A percentile compares a stretch with the other conserved stretches of the same genome.
These are phyloP conservation scores for Dromaius novaehollandiae DNA, from an alignment of 2,113 vertebrate species.

Conservation along the genomic window DNA sequence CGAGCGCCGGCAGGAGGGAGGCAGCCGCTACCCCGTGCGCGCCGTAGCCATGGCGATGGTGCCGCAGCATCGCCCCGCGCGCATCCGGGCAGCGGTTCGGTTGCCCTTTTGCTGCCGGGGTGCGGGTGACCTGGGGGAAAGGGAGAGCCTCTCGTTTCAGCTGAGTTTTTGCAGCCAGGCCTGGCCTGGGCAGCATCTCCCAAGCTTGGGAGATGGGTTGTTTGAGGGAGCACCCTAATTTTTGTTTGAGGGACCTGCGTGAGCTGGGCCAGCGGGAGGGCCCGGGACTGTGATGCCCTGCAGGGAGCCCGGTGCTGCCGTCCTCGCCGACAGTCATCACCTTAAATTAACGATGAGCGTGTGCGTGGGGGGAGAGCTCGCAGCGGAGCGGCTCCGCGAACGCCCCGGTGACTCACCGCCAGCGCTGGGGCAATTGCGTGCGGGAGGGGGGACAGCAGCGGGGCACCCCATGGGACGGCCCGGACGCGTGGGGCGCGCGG, in stretches of 20 bases:
- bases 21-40: neutral
- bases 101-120: neutral
- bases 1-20: neutral
- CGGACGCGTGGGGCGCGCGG: neutral
- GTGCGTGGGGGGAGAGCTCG: neutral
- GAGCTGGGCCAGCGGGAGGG: neutral
- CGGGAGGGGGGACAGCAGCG: fast-evolving
- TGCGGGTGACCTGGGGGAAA: no score
- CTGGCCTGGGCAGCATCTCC: fast-evolving
- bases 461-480: fast-evolving
- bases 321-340: neutral
- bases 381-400: neutral
- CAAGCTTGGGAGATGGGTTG: fast-evolving
- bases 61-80: neutral
- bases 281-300: fast-evolving
- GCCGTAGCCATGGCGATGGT: constrained; percentile 50
- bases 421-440: fast-evolving
- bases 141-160: neutral
- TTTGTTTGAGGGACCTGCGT: neutral
- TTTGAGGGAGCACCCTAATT: no score
- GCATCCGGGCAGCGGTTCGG: neutral
- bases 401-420: neutral
- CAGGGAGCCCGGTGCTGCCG: neutral
- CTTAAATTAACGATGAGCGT: constrained; percentile 34
- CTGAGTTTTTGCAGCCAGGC: neutral